Percentiles rank a stretch among this genome's conserved stretches.
phyloP scores from a whole-genome alignment of 2,113 vertebrate genomes.

The Aviceda subcristata region DNA sequence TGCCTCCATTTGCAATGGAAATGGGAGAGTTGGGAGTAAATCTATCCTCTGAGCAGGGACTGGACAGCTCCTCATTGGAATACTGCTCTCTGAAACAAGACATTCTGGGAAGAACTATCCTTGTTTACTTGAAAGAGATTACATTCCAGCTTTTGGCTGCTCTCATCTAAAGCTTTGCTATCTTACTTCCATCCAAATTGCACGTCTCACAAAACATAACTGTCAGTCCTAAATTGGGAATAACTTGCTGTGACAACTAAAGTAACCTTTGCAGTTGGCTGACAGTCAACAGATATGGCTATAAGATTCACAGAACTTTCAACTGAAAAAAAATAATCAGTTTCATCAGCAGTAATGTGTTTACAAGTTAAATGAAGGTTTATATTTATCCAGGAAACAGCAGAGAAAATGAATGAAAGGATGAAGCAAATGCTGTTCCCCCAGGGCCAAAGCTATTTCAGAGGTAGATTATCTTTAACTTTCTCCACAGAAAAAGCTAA shows the following conservation, averaged over 20 bases:
- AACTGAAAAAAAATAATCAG: background rate
- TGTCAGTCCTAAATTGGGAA: background rate
- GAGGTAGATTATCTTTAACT: background rate
- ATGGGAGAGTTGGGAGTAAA: background rate
- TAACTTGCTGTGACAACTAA: background rate
- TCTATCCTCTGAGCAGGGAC: background rate
- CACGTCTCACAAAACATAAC: background rate
- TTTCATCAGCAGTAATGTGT: background rate
- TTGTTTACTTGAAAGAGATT: background rate
- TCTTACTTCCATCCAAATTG: background rate
- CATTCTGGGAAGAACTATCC: background rate
- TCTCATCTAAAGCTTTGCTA: background rate
- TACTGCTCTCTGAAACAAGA: background rate
- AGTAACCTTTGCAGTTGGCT: background rate
- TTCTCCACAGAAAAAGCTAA: background rate
- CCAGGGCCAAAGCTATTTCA: background rate
- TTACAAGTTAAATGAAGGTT: background rate
- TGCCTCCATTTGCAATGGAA: background rate
- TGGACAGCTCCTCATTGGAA: background rate
- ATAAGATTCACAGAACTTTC: background rate
- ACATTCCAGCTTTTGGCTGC: background rate
- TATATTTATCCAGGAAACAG: background rate
- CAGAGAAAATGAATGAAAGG: background rate
- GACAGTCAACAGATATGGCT: background rate
- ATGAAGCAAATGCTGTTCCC: background rate